Base-by-base conservation (phyloP, 2,888 invertebrate genomes). In the Entomobrya proxima region DNA sequence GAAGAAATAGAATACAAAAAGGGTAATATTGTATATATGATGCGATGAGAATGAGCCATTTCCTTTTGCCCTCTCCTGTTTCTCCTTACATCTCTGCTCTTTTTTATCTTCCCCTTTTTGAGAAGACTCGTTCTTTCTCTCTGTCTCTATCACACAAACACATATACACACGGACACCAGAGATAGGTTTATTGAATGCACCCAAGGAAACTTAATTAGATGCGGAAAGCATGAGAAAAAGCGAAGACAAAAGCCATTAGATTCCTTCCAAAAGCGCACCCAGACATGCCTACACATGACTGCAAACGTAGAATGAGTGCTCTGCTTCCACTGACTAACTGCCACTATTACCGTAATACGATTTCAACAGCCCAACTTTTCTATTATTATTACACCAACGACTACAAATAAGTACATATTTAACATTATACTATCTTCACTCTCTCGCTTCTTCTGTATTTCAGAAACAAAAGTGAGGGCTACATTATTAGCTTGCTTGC, bases 221-320 rank as follows among this genome's bases (percentile, higher is more conserved):
- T 72, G 61, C 61, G 81, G 74, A 74, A 74, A 74, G 81, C 27
- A 37, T n/a, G 77, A 77, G 64, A 64, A 40, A 76, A 24, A 44
- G 80, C 50, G 72, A 80, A 81, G 81, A 81, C 74, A 74, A 81
- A 81, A 81, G 58, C 81, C 79, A 79, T 79, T 79, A 78, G 78
- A 61, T 24, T 52, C 76, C 58, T 55, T 40, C 37, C 58, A 76
- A 37, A 52, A 58, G 40, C 64, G n/a, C 37, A 7, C 58, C 37
- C 35, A 44, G 37, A 69, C 50, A 50, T 21, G 27, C 55, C 24
- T 7, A 55, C 6, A 55, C 24, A 15, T 18, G 21, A 6, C 1
- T 18, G 2, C 2, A 50, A 21, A 2, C n/a, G 50, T 11, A 18
- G 50, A 50, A 50, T 24, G 55, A 55, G 27, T 24, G 55, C 21